phyloP scores from a whole-genome alignment of 2,113 vertebrate genomes.

The Aythya baeri region DNA sequence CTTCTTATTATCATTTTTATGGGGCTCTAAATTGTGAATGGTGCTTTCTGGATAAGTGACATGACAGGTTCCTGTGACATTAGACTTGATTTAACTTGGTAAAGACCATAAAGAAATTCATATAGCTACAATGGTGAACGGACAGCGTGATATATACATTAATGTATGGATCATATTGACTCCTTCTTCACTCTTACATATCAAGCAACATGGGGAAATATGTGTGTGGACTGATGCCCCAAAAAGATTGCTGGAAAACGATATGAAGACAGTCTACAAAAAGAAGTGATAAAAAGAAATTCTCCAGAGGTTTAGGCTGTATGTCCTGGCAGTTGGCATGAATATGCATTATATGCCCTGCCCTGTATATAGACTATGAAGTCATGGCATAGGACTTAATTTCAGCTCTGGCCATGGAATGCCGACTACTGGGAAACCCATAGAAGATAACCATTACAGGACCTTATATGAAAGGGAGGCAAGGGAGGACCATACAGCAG shows the following conservation, averaged over 20 bases:
- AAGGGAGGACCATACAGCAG: neutral
- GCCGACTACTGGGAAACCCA: neutral
- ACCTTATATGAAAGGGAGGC: neutral
- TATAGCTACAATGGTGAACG: neutral
- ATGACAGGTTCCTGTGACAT: neutral
- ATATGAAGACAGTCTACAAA: neutral
- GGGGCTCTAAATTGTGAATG: conserved; percentile 19
- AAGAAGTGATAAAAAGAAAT: neutral
- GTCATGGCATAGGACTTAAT: neutral
- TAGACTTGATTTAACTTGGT: conserved; percentile 8
- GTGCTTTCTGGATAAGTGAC: conserved; percentile 14
- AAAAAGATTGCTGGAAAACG: neutral
- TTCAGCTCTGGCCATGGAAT: neutral
- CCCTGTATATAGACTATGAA: neutral
- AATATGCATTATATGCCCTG: neutral
- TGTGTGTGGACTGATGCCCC: neutral
- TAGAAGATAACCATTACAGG: neutral
- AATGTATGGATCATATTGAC: neutral
- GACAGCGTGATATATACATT: neutral
- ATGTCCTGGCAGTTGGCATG: neutral
- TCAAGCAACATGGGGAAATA: neutral
- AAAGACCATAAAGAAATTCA: neutral
- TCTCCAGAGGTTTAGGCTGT: neutral
- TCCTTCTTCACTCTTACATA: neutral
- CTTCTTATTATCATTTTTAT: conserved; percentile 42